phyloP scores from a whole-genome alignment of 2,113 vertebrate genomes.

The Erythrocercus mccallii region DNA sequence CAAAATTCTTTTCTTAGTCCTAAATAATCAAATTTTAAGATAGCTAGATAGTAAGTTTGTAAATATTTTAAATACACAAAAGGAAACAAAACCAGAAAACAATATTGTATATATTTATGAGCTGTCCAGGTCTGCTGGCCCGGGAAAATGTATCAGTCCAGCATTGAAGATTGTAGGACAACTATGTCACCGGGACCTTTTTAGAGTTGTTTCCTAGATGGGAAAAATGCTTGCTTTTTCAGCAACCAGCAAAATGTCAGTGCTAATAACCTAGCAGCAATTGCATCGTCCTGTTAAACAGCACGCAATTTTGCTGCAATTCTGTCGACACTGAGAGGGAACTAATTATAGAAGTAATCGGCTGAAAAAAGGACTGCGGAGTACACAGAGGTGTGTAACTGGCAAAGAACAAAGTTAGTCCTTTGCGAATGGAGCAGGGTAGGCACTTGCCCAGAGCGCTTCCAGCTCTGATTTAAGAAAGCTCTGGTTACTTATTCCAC shows the following conservation, averaged over 20 bases:
- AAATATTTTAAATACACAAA: not conserved
- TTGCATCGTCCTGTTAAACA: not conserved
- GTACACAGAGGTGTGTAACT: rapidly evolving
- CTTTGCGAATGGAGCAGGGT: rapidly evolving
- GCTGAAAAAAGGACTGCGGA: not conserved
- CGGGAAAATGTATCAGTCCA: rapidly evolving
- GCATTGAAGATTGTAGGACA: rapidly evolving
- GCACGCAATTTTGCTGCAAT: not conserved
- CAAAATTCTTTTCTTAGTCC: not conserved
- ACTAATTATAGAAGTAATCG: rapidly evolving
- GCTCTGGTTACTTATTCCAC: not conserved
- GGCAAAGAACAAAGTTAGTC: not conserved
- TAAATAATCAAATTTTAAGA: not conserved
- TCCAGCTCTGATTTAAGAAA: not conserved
- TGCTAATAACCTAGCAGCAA: not conserved
- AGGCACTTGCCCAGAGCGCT: too few relatives aligned
- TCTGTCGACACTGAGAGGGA: not conserved
- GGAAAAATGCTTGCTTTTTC: not conserved
- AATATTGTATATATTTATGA: not conserved
- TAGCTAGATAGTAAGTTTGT: rapidly evolving
- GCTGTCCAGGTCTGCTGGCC: not conserved
- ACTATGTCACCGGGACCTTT: not conserved
- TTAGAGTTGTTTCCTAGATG: not conserved
- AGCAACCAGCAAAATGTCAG: not conserved
- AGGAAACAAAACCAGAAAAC: not conserved